Evolutionary conservation across 2,888 invertebrate species (phyloP).

Genomic region (Myathropa florea): DNA sequence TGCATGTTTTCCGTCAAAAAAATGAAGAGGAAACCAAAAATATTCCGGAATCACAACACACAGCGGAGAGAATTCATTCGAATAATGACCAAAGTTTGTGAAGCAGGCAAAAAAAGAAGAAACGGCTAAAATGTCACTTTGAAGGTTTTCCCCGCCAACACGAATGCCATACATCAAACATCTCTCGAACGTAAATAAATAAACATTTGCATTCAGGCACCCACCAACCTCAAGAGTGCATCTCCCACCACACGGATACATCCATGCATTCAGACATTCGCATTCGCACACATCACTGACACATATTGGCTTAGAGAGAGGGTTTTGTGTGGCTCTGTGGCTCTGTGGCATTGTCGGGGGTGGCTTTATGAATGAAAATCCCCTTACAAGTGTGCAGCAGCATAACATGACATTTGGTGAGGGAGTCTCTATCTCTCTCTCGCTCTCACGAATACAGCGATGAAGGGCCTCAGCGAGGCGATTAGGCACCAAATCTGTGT

Average conservation of each 20-base stretch:
- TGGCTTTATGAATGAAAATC: slow-evolving; percentile 71
- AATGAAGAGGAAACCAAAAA: background rate
- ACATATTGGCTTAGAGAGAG: slow-evolving; percentile 1
- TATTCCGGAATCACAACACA: background rate
- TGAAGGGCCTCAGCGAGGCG: no score
- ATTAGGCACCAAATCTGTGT: slow-evolving; percentile 17
- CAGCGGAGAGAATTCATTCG: background rate
- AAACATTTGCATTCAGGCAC: slow-evolving; percentile 64
- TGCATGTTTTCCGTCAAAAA: no score
- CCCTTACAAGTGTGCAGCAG: slow-evolving; percentile 44
- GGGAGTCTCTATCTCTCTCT: slow-evolving; percentile 9
- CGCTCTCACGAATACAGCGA: background rate
- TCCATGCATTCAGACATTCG: background rate
- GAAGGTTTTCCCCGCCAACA: slow-evolving; percentile 59
- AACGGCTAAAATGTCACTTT: slow-evolving; percentile 43
- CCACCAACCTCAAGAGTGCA: slow-evolving; percentile 1
- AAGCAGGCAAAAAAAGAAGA: background rate
- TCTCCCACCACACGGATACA: background rate
- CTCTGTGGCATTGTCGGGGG: slow-evolving; percentile 25
- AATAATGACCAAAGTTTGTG: slow-evolving; percentile 11
- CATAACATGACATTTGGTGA: slow-evolving; percentile 48
- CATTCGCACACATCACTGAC: background rate
- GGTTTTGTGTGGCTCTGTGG: background rate
- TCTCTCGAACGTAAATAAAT: slow-evolving; percentile 68
- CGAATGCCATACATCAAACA: slow-evolving; percentile 54